A percentile compares a stretch with the other conserved stretches of the same genome.
Conservation (phyloP, 2,113 vertebrate genomes). For the Crotophaga sulcirostris region DNA sequence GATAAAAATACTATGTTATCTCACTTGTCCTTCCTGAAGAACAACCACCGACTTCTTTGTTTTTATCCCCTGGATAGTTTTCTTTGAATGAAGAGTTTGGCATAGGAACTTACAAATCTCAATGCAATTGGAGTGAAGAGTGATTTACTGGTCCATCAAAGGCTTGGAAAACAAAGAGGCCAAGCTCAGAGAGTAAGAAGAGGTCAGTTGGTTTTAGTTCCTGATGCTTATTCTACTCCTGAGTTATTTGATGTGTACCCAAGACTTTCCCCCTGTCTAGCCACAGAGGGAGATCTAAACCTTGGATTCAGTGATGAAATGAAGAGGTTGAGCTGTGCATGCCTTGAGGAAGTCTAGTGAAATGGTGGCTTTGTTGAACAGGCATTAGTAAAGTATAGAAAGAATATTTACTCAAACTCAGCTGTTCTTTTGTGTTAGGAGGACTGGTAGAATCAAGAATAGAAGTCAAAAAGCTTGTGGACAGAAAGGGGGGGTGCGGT, state of each 20-base stretch:
- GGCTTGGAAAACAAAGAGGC: background rate
- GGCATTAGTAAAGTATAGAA: background rate
- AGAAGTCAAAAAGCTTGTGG: background rate
- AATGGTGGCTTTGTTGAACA: background rate
- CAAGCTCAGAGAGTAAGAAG: background rate
- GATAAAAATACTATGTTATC: background rate
- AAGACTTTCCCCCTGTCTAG: background rate
- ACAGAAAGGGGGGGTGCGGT: background rate
- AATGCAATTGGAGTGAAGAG: background rate
- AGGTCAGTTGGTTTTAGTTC: background rate
- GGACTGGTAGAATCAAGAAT: background rate
- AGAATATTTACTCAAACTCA: background rate
- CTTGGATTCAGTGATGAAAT: background rate
- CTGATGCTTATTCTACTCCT: background rate
- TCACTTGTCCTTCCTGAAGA: background rate
- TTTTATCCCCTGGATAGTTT: background rate
- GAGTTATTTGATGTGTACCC: background rate
- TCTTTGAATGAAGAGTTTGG: constrained; percentile 4
- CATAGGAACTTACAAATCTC: background rate
- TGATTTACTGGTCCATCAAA: background rate
- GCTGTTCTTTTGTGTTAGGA: background rate
- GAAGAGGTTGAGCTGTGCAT: background rate
- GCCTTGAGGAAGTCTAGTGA: background rate
- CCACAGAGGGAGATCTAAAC: background rate
- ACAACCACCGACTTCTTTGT: background rate